Evolutionary conservation across 1,140 invertebrate species (phyloP).

Genomic region (Teleogryllus occipitalis): DNA sequence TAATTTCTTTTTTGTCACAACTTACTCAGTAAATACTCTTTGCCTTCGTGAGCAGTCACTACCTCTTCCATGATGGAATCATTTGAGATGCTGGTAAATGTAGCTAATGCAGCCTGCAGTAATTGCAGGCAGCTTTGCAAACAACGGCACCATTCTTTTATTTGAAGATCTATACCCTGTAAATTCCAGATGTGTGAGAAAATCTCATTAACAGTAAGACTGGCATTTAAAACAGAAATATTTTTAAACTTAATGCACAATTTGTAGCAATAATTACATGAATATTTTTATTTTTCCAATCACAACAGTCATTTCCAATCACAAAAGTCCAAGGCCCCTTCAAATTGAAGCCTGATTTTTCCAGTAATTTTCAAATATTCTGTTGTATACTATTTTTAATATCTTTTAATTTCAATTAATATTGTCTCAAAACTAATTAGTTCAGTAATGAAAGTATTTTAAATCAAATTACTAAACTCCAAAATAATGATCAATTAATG

Average conservation of each 20-base stretch:
- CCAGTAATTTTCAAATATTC: too few species aligned
- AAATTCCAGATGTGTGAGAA: not conserved
- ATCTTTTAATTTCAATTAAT: too few species aligned
- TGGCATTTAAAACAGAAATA: not conserved
- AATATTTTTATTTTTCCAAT: not conserved
- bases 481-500: too few species aligned
- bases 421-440: too few species aligned
- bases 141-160: conserved; percentile 49
- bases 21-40: conserved; percentile 49
- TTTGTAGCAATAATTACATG: not conserved
- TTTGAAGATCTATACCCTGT: conserved; percentile 29
- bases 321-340: too few species aligned
- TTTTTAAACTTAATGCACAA: not conserved
- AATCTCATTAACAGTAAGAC: too few species aligned
- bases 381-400: too few species aligned
- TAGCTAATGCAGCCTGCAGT: conserved; percentile 44
- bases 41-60: conserved; percentile 45
- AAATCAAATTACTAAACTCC: too few species aligned
- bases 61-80: conserved; percentile 48
- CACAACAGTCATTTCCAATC: not conserved
- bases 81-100: conserved; percentile 47
- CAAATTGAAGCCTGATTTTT: too few species aligned
- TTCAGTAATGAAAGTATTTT: too few species aligned
- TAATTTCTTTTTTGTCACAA: not conserved
- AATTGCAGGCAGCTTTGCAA: conserved; percentile 46